These are phyloP conservation scores for Alligator mississippiensis DNA, from an alignment of 2,113 vertebrate species.

Conservation along the genomic window DNA sequence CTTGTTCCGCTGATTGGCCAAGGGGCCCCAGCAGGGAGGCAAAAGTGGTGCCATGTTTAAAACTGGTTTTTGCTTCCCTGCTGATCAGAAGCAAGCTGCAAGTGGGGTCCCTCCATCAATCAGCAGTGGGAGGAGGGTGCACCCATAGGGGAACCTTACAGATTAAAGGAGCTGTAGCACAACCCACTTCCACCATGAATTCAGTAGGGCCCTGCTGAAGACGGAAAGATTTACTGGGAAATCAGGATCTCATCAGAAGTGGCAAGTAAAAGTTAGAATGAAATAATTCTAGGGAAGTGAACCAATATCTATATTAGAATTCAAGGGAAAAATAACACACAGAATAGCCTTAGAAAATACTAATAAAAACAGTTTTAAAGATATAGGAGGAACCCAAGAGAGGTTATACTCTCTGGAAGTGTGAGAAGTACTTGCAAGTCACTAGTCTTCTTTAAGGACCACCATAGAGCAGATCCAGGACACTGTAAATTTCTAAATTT, in stretches of 20 bases:
- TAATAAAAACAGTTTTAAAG: background rate
- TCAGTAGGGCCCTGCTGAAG: no score
- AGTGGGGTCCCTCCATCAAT: no score
- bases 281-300: background rate
- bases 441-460: background rate
- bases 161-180: no score
- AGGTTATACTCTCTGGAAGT: background rate
- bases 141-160: no score
- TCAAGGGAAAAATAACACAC: background rate
- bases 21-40: no score
- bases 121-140: no score
- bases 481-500: background rate
- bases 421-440: background rate
- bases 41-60: no score
- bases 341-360: background rate
- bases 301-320: background rate
- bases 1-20: no score
- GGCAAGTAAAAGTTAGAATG: background rate
- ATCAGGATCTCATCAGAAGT: background rate
- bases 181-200: no score
- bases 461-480: background rate
- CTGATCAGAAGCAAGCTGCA: no score
- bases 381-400: rapidly evolving
- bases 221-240: background rate
- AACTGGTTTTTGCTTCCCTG: no score